Percentiles rank a stretch among this genome's conserved stretches.
Conservation (phyloP, 2,797 vertebrate species). For the Argyrosomus regius region DNA sequence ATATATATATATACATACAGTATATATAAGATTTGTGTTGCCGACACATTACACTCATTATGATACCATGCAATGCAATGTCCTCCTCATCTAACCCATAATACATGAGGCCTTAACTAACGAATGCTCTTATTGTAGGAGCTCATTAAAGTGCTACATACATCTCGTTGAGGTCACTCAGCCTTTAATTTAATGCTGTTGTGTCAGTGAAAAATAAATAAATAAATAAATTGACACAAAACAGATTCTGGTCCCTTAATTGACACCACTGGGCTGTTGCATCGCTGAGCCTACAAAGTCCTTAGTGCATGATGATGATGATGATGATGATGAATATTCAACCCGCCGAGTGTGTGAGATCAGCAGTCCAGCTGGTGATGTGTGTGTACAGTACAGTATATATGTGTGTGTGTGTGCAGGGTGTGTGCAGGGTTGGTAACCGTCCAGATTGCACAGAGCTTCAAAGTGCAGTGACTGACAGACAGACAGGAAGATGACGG, state of each 20-base stretch:
- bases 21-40: neutral
- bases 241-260: conserved; percentile 57
- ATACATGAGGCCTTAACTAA: neutral
- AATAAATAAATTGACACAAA: conserved; percentile 49
- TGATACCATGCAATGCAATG: neutral
- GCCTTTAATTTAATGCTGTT: conserved; percentile 42
- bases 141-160: conserved; percentile 27
- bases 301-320: conserved; percentile 58
- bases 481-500: conserved; percentile 71
- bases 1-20: no score
- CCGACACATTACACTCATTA: neutral
- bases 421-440: conserved; percentile 28
- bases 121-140: neutral
- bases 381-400: conserved; percentile 49
- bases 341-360: conserved; percentile 51
- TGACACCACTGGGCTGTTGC: conserved; percentile 68
- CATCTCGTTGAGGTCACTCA: conserved; percentile 41
- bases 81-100: neutral
- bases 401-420: conserved; percentile 25
- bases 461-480: conserved; percentile 79
- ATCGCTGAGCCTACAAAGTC: conserved; percentile 64
- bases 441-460: conserved; percentile 76
- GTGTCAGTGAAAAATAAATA: conserved; percentile 39
- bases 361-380: conserved; percentile 70
- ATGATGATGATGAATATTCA: conserved; percentile 75